These are phyloP conservation scores for Psilopsiagon aymara DNA, from an alignment of 2,113 vertebrate genomes.

Conservation along the genomic window DNA sequence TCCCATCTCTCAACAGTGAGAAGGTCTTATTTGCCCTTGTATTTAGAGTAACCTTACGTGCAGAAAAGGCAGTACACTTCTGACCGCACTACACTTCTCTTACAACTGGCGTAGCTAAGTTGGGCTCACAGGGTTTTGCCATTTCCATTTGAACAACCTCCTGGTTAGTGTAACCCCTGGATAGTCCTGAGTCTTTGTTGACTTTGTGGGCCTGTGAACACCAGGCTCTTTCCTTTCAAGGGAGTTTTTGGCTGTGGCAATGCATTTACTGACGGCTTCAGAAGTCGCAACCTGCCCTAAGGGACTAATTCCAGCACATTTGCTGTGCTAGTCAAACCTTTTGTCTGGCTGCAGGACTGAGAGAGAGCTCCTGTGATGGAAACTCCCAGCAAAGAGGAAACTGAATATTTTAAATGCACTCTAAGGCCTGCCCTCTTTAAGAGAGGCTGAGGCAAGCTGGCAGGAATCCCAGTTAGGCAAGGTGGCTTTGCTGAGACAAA, in stretches of 20 bases:
- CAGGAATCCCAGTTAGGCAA: neutral
- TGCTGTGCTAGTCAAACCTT: conserved; percentile 31
- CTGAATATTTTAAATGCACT: neutral
- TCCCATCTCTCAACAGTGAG: neutral
- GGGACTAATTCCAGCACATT: conserved; percentile 11
- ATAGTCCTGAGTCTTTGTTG: neutral
- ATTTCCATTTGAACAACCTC: neutral
- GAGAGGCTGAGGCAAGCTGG: conserved; percentile 2
- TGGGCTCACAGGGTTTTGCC: neutral
- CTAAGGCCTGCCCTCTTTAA: neutral
- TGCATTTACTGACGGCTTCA: neutral
- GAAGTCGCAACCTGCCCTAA: neutral
- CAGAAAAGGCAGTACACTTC: neutral
- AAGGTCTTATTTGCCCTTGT: neutral
- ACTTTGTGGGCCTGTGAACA: neutral
- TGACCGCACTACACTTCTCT: fast-evolving
- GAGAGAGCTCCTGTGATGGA: neutral
- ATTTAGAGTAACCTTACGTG: neutral
- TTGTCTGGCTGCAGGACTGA: neutral
- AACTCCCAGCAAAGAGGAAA: neutral
- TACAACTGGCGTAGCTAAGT: neutral
- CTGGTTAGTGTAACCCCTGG: neutral
- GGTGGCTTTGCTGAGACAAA: neutral
- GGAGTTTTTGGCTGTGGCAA: neutral
- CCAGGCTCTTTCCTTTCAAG: neutral